Base-by-base conservation (phyloP, 2,888 invertebrate genomes). In the Galerucella calmariensis region DNA sequence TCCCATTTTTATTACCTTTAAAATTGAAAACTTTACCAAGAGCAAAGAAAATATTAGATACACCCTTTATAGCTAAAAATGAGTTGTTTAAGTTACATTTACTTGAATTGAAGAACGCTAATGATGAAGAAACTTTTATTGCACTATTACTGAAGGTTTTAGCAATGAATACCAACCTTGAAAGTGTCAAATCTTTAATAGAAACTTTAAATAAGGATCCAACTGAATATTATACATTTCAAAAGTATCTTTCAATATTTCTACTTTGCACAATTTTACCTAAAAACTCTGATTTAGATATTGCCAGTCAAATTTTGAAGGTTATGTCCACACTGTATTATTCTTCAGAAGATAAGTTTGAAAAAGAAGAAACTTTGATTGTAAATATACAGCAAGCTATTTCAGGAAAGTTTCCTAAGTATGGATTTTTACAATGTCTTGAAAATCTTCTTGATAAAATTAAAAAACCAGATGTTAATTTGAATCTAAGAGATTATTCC, bases 1-100 rank as follows among this genome's bases (percentile, higher is more conserved):
- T 92, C 44, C 93, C 93, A 12, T 91, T 90, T 82, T 83, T 94
- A 8, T 91, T 93, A 78, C 92, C 93, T 0, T 82, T 85, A 65
- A 87, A 89, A 75, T 79, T 87, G 2, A 80, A 83, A 1, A 89
- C 89, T 77, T 82, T 88, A 0, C 78, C 80, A 0, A 85, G 89
- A 66, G 85, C 90, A 0, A 86, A 87, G 79, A 84, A 87, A 69
- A 85, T 90, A 24, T 78, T 91, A 10, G 67, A 82, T 4, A 87
- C 88, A 0, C 81, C 88, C 11, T 89, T 90, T 74, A 86, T 88
- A 3, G 85, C 85, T 69, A 86, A 88, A 12, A 86, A 89, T 78
- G 77, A 77, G 16, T 68, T 81, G 53, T 79, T 83, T 44, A 77
- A 81, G 24, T 65, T 46, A 6, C 69, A 76, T 46, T 68, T 80